Evolutionary conservation across 1,140 invertebrate genomes (phyloP).

Genomic region (Drosophila bifasciata): DNA sequence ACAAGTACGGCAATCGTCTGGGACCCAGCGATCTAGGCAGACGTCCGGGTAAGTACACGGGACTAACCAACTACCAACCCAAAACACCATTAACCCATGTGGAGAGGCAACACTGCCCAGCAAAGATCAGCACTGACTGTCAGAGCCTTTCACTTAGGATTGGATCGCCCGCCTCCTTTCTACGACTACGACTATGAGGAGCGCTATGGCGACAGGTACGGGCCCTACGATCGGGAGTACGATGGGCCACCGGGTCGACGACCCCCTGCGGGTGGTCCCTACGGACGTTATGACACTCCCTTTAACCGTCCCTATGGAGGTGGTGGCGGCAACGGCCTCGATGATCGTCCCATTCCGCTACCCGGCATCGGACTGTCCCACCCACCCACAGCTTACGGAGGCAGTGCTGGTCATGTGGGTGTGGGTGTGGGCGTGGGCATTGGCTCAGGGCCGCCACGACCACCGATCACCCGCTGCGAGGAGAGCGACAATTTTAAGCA

Average conservation of each 20-base stretch:
- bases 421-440: slow-evolving; percentile 40
- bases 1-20: slow-evolving; percentile 83
- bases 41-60: slow-evolving; percentile 70
- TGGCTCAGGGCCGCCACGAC: slow-evolving; percentile 69
- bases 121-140: not conserved
- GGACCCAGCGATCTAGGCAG: slow-evolving; percentile 58
- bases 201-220: slow-evolving; percentile 69
- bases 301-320: slow-evolving; percentile 69
- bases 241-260: slow-evolving; percentile 78
- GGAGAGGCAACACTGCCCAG: slow-evolving; percentile 12
- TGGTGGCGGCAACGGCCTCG: slow-evolving; percentile 45
- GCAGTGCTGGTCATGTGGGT: slow-evolving; percentile 48
- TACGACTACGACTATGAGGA: slow-evolving; percentile 83
- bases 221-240: slow-evolving; percentile 76
- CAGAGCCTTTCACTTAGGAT: slow-evolving; percentile 44
- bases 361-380: slow-evolving; percentile 63
- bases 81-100: slow-evolving; percentile 11
- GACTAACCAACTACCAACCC: slow-evolving; percentile 48
- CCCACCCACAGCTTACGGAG: slow-evolving; percentile 62
- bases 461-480: slow-evolving; percentile 87
- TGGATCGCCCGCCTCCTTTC: slow-evolving; percentile 75
- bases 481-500: slow-evolving; percentile 92
- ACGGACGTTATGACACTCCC: slow-evolving; percentile 73
- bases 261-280: slow-evolving; percentile 70
- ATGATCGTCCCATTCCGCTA: slow-evolving; percentile 72